These are phyloP conservation scores for Siphamia tubifer DNA, from an alignment of 2,113 vertebrate species.

Conservation along the genomic window DNA sequence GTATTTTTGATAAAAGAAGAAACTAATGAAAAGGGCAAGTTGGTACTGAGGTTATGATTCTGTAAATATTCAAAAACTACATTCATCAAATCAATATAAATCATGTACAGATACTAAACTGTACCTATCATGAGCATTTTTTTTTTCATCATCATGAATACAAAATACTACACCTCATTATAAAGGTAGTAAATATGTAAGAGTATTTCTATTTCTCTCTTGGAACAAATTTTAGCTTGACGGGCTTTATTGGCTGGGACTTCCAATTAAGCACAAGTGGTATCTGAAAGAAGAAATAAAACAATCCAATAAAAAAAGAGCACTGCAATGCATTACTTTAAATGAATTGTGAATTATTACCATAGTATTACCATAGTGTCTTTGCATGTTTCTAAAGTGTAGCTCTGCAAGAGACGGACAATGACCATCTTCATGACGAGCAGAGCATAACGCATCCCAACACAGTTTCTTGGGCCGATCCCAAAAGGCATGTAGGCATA, in stretches of 20 bases:
- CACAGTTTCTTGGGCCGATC: constrained; percentile 67
- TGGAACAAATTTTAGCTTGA: constrained; percentile 60
- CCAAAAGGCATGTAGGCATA: constrained; percentile 64
- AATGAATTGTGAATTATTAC: background rate
- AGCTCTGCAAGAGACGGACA: constrained; percentile 59
- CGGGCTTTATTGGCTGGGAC: constrained; percentile 16
- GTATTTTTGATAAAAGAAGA: too few species aligned
- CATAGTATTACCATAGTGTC: constrained; percentile 43
- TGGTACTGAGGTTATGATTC: too few species aligned
- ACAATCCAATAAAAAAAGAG: background rate
- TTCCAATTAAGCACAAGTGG: constrained; percentile 45
- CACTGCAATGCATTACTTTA: background rate
- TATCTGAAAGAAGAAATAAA: constrained; percentile 34
- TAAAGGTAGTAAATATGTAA: too few species aligned
- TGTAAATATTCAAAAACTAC: too few species aligned
- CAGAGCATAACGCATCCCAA: constrained; percentile 69
- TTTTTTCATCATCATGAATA: too few species aligned
- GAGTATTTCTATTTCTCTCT: constrained; percentile 33
- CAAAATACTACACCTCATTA: too few species aligned
- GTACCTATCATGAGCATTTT: too few species aligned
- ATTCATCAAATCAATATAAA: too few species aligned
- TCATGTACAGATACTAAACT: too few species aligned
- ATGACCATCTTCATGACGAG: constrained; percentile 55
- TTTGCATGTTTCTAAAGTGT: constrained; percentile 58
- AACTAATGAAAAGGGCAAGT: too few species aligned